A percentile compares a stretch with the other conserved stretches of the same genome.
These are phyloP conservation scores for Pseudopipra pipra DNA, from an alignment of 2,113 vertebrate species.

Conservation along the genomic window DNA sequence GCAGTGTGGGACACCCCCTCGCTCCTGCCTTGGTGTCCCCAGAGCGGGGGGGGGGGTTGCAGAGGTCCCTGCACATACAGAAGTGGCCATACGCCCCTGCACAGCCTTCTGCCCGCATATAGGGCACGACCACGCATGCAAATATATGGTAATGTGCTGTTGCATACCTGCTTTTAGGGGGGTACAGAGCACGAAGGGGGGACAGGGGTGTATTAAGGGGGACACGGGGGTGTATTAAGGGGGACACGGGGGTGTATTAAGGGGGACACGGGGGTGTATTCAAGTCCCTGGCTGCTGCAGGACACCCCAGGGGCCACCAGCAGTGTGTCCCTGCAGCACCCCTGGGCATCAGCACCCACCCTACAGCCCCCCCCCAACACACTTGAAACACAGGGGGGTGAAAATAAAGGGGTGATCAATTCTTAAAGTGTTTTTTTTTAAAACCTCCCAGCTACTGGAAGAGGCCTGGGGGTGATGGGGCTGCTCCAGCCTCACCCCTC, in stretches of 20 bases:
- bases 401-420: background rate
- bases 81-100: accelerated
- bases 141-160: background rate
- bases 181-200: background rate
- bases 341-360: background rate
- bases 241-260: background rate
- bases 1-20: background rate
- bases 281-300: background rate
- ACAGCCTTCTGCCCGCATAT: accelerated
- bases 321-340: accelerated
- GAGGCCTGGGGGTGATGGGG: background rate
- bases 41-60: background rate
- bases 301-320: background rate
- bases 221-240: background rate
- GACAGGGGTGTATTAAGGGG: background rate
- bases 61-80: accelerated
- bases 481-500: background rate
- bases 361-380: background rate
- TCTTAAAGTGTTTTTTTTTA: background rate
- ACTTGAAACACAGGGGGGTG: accelerated
- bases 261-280: background rate
- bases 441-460: background rate
- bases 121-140: too few species aligned
- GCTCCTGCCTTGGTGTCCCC: background rate
- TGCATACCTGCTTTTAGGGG: background rate